These are phyloP conservation scores for Hydrotaea cyrtoneurina DNA, from an alignment of 2,888 invertebrate genomes.

Conservation along the genomic window DNA sequence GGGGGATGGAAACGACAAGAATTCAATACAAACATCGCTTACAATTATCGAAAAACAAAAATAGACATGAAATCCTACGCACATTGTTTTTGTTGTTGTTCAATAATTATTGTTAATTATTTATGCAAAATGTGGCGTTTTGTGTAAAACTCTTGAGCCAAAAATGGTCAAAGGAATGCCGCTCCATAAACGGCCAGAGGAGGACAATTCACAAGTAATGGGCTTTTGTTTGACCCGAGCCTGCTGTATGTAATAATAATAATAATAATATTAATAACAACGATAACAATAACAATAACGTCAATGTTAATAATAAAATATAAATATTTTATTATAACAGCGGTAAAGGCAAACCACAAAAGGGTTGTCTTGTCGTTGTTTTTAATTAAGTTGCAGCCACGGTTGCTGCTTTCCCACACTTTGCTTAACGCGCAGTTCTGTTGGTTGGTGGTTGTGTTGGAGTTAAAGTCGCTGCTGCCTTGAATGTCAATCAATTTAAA, in stretches of 20 bases:
- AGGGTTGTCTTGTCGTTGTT: constrained; percentile 1
- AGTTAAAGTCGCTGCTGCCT: neutral
- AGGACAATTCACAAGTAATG: constrained; percentile 37
- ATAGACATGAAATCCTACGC: constrained; percentile 1
- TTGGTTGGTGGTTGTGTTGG: too few relatives aligned
- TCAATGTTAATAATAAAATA: neutral
- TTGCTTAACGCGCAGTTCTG: neutral
- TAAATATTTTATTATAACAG: neutral
- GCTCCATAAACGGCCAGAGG: constrained; percentile 20
- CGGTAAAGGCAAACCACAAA: neutral
- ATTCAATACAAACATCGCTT: neutral
- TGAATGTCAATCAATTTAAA: constrained; percentile 34
- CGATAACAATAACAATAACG: too few relatives aligned
- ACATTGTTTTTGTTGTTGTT: neutral
- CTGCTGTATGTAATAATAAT: constrained; percentile 14
- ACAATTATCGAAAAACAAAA: neutral
- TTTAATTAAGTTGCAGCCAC: constrained; percentile 18
- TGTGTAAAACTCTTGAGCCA: constrained; percentile 7
- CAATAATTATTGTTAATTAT: constrained; percentile 34
- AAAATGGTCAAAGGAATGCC: constrained; percentile 47
- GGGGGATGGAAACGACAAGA: neutral
- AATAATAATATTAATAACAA: too few relatives aligned
- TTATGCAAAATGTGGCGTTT: constrained; percentile 40
- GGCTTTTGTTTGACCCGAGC: neutral
- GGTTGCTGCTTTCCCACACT: constrained; percentile 15